These are phyloP conservation scores for Coronaproctus castanopsis DNA, from an alignment of 2,888 invertebrate genomes.

Conservation along the genomic window DNA sequence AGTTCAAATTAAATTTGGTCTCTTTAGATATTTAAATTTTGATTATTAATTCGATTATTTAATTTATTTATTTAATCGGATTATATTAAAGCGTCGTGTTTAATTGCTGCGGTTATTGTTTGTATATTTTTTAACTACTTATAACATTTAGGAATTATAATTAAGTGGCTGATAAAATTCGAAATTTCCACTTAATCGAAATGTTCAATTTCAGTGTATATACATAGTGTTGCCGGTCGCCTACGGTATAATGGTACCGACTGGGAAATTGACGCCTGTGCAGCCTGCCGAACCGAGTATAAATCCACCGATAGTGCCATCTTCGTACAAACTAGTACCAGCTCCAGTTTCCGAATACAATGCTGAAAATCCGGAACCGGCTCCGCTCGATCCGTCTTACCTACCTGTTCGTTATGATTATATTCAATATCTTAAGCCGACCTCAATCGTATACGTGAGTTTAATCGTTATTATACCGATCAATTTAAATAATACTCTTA, in stretches of 20 bases:
- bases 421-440: slow-evolving; percentile 19
- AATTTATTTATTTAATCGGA: too few relatives aligned
- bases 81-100: too few relatives aligned
- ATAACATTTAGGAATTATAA: too few relatives aligned
- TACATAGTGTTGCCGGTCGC: slow-evolving; percentile 8
- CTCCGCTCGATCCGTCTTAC: slow-evolving; percentile 21
- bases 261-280: slow-evolving; percentile 21
- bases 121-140: too few relatives aligned
- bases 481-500: neutral
- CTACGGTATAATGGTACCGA: slow-evolving; percentile 19
- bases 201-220: slow-evolving; percentile 14
- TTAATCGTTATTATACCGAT: neutral
- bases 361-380: slow-evolving; percentile 21
- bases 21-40: too few relatives aligned
- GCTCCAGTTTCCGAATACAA: slow-evolving; percentile 22
- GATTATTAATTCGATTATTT: too few relatives aligned
- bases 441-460: slow-evolving; percentile 20
- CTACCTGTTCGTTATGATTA: slow-evolving; percentile 19
- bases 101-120: too few relatives aligned
- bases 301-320: slow-evolving; percentile 7
- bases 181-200: too few relatives aligned
- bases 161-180: too few relatives aligned
- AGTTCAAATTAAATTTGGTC: too few relatives aligned
- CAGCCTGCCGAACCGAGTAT: slow-evolving; percentile 22
- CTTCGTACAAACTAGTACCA: slow-evolving; percentile 9